Evolutionary conservation across 2,113 vertebrate genomes (phyloP), one percentile per base, ranked within the genome.

Genomic region (Crypturellus undulatus): DNA sequence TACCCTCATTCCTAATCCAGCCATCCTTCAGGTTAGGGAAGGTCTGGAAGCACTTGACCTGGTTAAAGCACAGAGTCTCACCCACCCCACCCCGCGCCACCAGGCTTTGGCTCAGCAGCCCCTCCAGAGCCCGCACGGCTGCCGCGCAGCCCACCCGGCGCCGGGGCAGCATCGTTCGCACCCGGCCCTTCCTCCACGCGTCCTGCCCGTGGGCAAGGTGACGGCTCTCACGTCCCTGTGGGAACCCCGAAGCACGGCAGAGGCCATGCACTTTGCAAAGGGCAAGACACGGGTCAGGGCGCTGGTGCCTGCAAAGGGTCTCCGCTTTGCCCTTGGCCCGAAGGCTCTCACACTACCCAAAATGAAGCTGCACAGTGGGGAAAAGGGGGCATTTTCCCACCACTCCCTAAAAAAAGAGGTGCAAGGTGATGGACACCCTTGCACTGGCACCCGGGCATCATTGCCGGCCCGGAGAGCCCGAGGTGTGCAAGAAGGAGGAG

Each of bases 11-110:
- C 21, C 18, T 10, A 68, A 54, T 6, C 32, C 25, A 88, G 21
- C 3, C 11, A 54, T 6, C 2, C 49, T 77, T 19, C 30, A 62
- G 20, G 59, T 20, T 30, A 40, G 93, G 45, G 32, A 64, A 63
- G 84, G 38, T 2, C 47, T 0, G 2, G 24, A 67, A 2, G 3
- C 9, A 4, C 5, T 25, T 32, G n/a, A 3, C 5, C n/a, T 12
- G 51, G 77, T 88, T 51, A 64, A 69, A 54, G 60, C 21, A 18
- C 1, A 3, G 30, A 32, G 38, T 38, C 9, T 38, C 38, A 16
- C 34, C 3, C 7, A 7, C 28, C 52, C 67, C 79, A 3, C 3
- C 1, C 59, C 26, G 24, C 68, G 36, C 0, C 18, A 17, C 30
- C 59, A 59, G 38, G 38, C 21, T 17, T 36, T 58, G 54, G 38